phyloP scores from a whole-genome alignment of 2,113 vertebrate genomes.

The Antigone vipio region DNA sequence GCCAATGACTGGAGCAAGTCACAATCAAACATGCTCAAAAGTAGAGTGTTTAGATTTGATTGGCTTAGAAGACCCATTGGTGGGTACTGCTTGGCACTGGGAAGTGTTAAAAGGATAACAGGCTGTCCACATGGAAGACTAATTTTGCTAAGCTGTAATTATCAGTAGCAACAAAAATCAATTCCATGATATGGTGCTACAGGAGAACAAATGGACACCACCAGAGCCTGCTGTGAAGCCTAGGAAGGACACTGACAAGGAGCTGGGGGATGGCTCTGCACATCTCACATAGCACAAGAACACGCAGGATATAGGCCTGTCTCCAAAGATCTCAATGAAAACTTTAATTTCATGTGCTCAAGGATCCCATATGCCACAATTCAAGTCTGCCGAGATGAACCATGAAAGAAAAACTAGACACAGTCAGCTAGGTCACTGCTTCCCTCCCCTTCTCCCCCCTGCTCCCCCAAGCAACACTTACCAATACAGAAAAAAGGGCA shows the following conservation, averaged over 20 bases:
- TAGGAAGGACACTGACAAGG: background rate
- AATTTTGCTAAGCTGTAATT: background rate
- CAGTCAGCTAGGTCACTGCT: background rate
- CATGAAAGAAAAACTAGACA: background rate
- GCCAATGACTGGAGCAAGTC: background rate
- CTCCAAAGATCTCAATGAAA: background rate
- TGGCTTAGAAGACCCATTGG: background rate
- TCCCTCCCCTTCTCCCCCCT: too few species aligned
- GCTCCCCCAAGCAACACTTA: background rate
- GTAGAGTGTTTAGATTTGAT: background rate
- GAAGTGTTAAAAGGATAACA: background rate
- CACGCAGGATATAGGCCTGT: background rate
- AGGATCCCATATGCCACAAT: background rate
- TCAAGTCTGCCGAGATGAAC: background rate
- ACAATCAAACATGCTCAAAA: background rate
- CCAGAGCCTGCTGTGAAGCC: background rate
- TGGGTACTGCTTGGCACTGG: background rate
- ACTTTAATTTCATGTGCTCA: background rate
- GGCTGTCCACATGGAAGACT: background rate
- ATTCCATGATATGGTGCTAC: background rate
- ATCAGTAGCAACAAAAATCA: background rate
- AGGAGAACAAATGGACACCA: background rate
- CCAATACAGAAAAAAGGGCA: background rate
- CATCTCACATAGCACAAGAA: accelerated
- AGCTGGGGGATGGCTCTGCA: background rate